Evolutionary conservation across 2,113 vertebrate genomes (phyloP), one percentile per base, ranked within the genome.

Genomic region (Ancistrus triradiatus): DNA sequence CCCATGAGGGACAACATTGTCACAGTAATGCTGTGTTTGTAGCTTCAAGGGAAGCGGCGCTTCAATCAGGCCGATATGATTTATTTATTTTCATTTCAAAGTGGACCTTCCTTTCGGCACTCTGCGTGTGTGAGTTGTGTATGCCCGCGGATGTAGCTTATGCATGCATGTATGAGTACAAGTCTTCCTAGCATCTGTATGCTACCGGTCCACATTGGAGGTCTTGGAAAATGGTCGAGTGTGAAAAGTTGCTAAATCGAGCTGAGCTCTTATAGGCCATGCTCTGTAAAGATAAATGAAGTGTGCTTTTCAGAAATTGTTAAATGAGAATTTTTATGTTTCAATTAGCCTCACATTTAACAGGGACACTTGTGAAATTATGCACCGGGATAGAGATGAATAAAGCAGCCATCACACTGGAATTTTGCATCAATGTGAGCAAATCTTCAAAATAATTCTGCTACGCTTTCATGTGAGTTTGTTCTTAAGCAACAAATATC

Each of bases 81-180:
- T 79, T 76, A 74, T 76, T 74, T 67, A 76, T 74, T 42, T 55
- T 13, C n/a, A 48, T 57, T 74, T 63, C 62, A 67, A 38, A 58
- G 19, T 58, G 49, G 59, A 49, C 17, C 21, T 27, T 50, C 57
- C 58, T 63, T 64, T 50, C 51, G 37, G 49, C 28, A 13, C 13
- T 58, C 28, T 47, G 17, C 25, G 52, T 25, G 35, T 42, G 33
- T 42, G 44, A 13, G 44, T 49, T 61, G 44, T 72, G 64, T 53
- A 21, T 49, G 49, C 35, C 37, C 17, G 25, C 13, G 3, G 18
- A 31, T 19, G 24, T 35, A 8, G n/a, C 4, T 31, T 69, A 21
- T 52, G 31, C 47, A 58, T 64, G 40, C 57, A 27, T 63, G 52
- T 68, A 37, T 22, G 15, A 48, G 28, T 64, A 17, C 13, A n/a